Evolutionary conservation across 2,888 invertebrate genomes (phyloP), one percentile per base, ranked within the genome.

Genomic region (Neoaliturus tenellus): DNA sequence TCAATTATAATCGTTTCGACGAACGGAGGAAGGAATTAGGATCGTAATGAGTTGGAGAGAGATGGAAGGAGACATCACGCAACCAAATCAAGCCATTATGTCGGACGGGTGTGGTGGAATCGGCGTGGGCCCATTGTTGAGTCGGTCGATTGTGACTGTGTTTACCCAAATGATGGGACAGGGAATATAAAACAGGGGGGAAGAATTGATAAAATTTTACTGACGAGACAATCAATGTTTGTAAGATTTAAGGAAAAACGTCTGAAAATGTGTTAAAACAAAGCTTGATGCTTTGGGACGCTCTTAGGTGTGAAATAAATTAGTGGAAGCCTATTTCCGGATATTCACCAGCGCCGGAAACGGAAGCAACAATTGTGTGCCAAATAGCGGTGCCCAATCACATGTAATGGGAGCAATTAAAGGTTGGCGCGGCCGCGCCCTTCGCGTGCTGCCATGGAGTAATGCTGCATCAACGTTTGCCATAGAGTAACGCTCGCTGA

Each of bases 341-440:
- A 31, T 62, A 17, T 78, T 51, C 20, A 55, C 33, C n/a, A 55
- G 78, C 5, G 31, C 51, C 78, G 78, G 78, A 78, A 78, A 55
- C 35, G 78, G 78, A 78, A 51, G 78, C 55, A 23, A 78, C 78
- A 48, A 78, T 78, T 78, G 78, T 78, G 78, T 75, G 75, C 75
- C 78, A 51, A 78, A 78, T 78, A 33, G 78, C 35, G 55, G 44
- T 28, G 62, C 62, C 62, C 78, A 55, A 78, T 78, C 78, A 78
- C 78, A 51, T 78, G 55, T 78, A 51, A 78, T 55, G 25, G 78
- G 51, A n/a, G 55, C 78, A 55, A 78, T 78, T 78, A 78, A 78
- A 17, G 31, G 78, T 48, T 78, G 31, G 78, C 78, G 55, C 55
- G 14, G 35, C 78, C 55, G 33, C 78, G 35, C 78, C 78, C 78